Evolutionary conservation across 2,797 vertebrate species (phyloP), one percentile per base, ranked within the genome.

Genomic region (Staurois parvus): DNA sequence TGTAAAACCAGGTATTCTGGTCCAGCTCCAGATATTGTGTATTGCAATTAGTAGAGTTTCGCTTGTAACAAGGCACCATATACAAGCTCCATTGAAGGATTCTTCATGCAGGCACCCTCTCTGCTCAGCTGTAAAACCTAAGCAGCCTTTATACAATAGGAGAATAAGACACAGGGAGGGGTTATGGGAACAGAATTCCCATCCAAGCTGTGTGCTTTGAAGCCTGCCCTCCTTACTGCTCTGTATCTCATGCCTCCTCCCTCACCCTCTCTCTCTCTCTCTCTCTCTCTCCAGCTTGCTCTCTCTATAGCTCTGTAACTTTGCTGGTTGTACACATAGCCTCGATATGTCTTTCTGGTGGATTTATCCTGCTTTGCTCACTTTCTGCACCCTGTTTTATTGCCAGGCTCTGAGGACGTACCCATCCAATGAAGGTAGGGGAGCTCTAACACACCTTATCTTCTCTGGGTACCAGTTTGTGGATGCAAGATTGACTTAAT

Each of bases 331-430:
- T 79, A 72, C 76, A 79, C 81, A 84, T 64, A 79, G 76, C 81
- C 75, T 87, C 85, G 81, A 87, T 87, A 87, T 87, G 85, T 87
- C 81, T 87, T 84, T 75, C 81, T 87, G 81, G 81, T 87, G 85
- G 85, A 87, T 87, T 87, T 87, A 82, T 62, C 81, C 76, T 75
- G 45, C 76, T 26, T 45, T 87, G 59, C 28, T 79, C 85, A 87
- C 81, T 82, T 42, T 87, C 21, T 79, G 76, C 75, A 72, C 81
- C 70, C 21, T 77, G 17, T 72, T 83, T 32, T 69, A 45, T 69
- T 42, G 76, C 81, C 79, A 74, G 75, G 85, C 85, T 83, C 52
- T 87, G 32, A 83, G 85, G 70, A 87, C 76, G 9, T 84, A 87
- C 64, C 85, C 85, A 75, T 79, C 81, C 32, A 87, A 87, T 84